Percentiles rank a stretch among this genome's conserved stretches.
phyloP scores from a whole-genome alignment of 2,797 vertebrate genomes.

The Cyprinodon diabolis region DNA sequence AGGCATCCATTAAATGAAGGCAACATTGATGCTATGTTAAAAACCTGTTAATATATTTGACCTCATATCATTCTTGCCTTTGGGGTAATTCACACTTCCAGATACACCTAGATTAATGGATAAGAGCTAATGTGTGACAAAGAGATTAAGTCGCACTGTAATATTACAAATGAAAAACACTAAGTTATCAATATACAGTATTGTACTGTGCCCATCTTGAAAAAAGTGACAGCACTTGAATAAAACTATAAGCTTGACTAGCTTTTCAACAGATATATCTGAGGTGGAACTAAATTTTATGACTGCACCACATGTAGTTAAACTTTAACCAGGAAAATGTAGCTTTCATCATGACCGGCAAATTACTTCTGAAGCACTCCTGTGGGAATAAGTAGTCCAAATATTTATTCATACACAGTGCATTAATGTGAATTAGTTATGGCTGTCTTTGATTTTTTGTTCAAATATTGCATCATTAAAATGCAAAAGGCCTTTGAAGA shows the following conservation, averaged over 20 bases:
- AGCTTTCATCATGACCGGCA: background rate
- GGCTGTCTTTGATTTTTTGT: background rate
- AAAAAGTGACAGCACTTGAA: background rate
- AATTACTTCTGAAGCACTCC: background rate
- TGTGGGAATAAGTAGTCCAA: background rate
- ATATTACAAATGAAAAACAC: background rate
- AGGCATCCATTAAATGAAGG: background rate
- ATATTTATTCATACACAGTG: background rate
- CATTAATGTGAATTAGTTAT: background rate
- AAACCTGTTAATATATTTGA: conserved; percentile 2
- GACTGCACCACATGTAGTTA: no score
- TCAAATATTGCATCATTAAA: background rate
- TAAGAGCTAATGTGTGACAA: background rate
- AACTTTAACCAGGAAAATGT: no score
- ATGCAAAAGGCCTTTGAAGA: no score
- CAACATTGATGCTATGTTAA: background rate
- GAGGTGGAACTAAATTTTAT: no score
- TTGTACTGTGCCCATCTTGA: background rate
- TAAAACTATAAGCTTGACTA: background rate
- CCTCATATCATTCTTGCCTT: background rate
- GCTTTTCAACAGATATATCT: no score
- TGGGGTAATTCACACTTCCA: background rate
- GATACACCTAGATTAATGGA: background rate
- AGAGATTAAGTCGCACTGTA: background rate
- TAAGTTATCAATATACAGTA: background rate